Percentiles rank a stretch among this genome's conserved stretches.
Evolutionary conservation across 1,140 invertebrate species (phyloP).

Genomic region (Orchesella cincta): DNA sequence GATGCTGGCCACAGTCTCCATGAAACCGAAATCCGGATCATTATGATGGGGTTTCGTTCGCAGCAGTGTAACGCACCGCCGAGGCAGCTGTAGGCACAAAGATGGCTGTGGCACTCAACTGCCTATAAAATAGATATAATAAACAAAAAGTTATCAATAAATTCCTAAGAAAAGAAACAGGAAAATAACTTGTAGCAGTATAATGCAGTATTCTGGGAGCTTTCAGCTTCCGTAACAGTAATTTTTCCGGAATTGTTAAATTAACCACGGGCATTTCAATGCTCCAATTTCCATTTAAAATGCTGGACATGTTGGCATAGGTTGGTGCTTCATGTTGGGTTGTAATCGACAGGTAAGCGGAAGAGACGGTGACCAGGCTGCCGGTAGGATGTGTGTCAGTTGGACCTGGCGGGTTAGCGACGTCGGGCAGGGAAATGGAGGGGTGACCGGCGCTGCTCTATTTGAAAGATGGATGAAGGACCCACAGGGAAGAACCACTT

Average conservation of each 20-base stretch:
- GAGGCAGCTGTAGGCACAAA: neutral
- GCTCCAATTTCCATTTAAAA: no score
- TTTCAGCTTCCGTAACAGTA: neutral
- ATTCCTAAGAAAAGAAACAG: neutral
- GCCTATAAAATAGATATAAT: neutral
- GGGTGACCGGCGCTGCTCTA: neutral
- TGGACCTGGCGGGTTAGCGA: neutral
- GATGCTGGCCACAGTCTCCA: neutral
- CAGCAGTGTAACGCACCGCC: neutral
- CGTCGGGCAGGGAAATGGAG: neutral
- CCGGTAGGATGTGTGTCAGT: neutral
- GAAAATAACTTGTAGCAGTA: neutral
- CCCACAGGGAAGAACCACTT: neutral
- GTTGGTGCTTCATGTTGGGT: no score
- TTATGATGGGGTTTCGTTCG: neutral
- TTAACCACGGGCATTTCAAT: no score
- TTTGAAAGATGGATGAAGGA: neutral
- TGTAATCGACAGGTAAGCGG: no score
- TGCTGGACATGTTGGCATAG: no score
- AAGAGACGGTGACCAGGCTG: no score
- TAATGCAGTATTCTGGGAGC: neutral
- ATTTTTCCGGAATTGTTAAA: neutral
- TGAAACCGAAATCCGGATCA: neutral
- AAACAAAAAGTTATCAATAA: neutral
- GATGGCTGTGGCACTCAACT: neutral